Evolutionary conservation across 2,113 vertebrate species (phyloP).

Genomic region (Zapus hudsonius): DNA sequence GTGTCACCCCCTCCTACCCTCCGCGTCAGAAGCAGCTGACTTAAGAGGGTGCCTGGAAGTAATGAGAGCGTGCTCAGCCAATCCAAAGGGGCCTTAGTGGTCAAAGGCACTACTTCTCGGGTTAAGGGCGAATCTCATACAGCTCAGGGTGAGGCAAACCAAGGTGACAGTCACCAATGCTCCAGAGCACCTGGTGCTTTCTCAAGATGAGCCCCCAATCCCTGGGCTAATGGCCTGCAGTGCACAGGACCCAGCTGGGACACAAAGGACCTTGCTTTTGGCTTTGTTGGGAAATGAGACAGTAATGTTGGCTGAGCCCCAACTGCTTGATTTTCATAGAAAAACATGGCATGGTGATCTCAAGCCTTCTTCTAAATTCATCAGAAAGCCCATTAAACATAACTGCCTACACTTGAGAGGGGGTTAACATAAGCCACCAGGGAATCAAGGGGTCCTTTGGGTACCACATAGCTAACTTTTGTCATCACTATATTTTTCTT

Average conservation of each 20-base stretch:
- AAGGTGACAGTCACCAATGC: neutral
- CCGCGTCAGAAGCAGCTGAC: neutral
- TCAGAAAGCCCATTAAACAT: neutral
- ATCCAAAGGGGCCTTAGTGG: neutral
- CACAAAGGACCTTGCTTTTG: neutral
- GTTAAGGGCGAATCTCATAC: neutral
- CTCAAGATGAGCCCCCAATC: neutral
- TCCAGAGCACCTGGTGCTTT: no score
- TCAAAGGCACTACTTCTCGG: neutral
- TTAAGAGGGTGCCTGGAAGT: rapidly evolving
- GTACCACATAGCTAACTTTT: neutral
- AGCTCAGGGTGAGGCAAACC: neutral
- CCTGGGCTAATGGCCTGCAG: neutral
- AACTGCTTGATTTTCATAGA: neutral
- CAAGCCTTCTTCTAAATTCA: neutral
- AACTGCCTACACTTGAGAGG: neutral
- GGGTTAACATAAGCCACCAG: neutral
- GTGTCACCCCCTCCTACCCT: neutral
- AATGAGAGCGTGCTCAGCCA: neutral
- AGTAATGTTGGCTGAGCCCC: neutral
- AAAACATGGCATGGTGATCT: neutral
- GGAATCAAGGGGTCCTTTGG: neutral
- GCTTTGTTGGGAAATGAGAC: neutral
- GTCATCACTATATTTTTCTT: neutral
- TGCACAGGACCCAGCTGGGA: neutral